phyloP scores from a whole-genome alignment of 2,113 vertebrate genomes.

The Neotoma lepida region DNA sequence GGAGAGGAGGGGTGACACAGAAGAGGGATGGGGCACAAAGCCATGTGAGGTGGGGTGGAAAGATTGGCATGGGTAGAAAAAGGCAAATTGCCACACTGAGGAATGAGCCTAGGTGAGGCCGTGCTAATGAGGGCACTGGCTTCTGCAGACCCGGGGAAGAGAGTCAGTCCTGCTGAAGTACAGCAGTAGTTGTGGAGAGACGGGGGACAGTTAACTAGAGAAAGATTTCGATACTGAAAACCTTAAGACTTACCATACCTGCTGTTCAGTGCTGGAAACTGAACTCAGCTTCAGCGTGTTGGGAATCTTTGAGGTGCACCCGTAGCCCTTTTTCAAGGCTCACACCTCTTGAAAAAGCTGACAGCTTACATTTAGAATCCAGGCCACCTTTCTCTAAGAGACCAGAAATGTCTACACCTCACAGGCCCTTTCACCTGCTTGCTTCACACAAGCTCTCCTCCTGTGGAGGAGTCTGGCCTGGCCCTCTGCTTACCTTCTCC shows the following conservation, averaged over 20 bases:
- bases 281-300: neutral
- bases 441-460: neutral
- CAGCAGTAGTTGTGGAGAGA: neutral
- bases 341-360: neutral
- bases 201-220: neutral
- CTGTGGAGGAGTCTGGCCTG: neutral
- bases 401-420: neutral
- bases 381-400: neutral
- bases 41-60: neutral
- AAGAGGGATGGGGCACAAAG: neutral
- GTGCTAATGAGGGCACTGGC: neutral
- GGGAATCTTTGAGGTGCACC: neutral
- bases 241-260: neutral
- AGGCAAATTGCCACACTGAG: no score
- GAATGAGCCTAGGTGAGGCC: neutral
- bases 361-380: neutral
- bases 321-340: neutral
- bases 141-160: neutral
- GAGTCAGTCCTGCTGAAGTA: neutral
- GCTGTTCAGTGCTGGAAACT: neutral
- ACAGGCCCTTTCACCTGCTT: neutral
- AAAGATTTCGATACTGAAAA: neutral
- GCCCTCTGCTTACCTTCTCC: neutral
- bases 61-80: neutral
- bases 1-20: neutral